Evolutionary conservation across 92 coral and sea anemone species (phyloP).

Genomic region (Parazoanthus swiftii): DNA sequence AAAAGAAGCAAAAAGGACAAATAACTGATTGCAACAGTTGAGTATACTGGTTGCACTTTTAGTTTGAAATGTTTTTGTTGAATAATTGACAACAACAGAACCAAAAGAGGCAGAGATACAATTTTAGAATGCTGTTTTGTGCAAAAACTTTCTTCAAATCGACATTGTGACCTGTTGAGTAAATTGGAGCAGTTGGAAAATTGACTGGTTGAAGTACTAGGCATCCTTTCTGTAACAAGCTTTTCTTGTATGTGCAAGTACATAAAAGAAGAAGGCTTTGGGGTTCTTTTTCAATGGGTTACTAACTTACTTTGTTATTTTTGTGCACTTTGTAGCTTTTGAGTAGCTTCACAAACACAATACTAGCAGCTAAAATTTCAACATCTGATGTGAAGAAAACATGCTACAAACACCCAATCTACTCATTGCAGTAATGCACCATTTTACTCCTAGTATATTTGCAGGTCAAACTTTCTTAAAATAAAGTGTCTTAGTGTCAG

Average conservation of each 20-base stretch:
- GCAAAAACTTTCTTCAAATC: not conserved
- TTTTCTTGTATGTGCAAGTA: too few species aligned
- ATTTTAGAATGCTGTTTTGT: not conserved
- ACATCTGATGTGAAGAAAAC: not conserved
- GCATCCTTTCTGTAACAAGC: not conserved
- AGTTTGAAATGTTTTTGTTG: too few species aligned
- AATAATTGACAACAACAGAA: not conserved
- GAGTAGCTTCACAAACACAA: not conserved
- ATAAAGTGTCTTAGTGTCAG: not conserved
- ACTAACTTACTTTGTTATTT: too few species aligned
- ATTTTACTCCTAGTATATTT: not conserved
- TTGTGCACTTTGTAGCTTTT: not conserved
- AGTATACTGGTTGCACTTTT: too few species aligned
- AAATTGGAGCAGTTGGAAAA: not conserved
- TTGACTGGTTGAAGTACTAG: too few species aligned
- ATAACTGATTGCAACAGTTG: not conserved
- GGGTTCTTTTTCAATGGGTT: not conserved
- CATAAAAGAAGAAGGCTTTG: not conserved
- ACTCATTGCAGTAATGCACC: not conserved
- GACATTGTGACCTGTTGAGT: not conserved
- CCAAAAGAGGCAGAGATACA: not conserved
- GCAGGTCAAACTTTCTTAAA: not conserved
- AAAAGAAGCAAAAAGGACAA: not conserved
- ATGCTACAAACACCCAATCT: conserved; percentile 13
- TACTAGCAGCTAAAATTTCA: not conserved